A percentile compares a stretch with the other conserved stretches of the same genome.
phyloP scores from a whole-genome alignment of 2,888 invertebrate species.

The Erebia ligea region DNA sequence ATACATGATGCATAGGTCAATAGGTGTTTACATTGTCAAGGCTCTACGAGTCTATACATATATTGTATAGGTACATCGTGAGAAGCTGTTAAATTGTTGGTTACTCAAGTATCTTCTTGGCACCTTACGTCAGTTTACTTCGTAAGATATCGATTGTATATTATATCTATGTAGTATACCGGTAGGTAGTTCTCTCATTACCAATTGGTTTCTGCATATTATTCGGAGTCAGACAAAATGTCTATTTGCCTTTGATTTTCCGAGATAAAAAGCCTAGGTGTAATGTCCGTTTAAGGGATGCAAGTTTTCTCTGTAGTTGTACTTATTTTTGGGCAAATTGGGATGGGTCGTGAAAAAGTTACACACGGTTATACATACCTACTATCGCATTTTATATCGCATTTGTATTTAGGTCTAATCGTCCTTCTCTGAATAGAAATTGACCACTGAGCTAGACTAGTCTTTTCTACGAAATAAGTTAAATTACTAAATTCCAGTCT shows the following conservation, averaged over 20 bases:
- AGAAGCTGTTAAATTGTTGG: neutral
- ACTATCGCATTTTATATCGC: no score
- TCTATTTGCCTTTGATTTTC: no score
- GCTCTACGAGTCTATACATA: no score
- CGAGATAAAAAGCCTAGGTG: no score
- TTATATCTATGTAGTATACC: neutral
- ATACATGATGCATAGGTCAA: neutral
- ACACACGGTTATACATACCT: no score
- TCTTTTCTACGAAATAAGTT: neutral
- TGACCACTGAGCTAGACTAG: neutral
- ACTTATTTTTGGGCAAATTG: no score
- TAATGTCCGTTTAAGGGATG: no score
- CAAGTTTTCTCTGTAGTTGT: no score
- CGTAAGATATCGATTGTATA: neutral
- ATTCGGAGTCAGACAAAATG: no score
- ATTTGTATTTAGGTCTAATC: neutral
- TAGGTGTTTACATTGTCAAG: slow-evolving; percentile 11
- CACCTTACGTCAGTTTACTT: neutral
- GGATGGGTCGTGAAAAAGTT: no score
- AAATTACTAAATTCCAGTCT: neutral
- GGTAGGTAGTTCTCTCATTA: neutral
- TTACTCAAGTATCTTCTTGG: neutral
- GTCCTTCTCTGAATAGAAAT: neutral
- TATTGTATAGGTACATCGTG: neutral
- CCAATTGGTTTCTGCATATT: neutral